These are phyloP conservation scores for Clarias fuscus DNA, from an alignment of 2,797 vertebrate species.

Conservation along the genomic window DNA sequence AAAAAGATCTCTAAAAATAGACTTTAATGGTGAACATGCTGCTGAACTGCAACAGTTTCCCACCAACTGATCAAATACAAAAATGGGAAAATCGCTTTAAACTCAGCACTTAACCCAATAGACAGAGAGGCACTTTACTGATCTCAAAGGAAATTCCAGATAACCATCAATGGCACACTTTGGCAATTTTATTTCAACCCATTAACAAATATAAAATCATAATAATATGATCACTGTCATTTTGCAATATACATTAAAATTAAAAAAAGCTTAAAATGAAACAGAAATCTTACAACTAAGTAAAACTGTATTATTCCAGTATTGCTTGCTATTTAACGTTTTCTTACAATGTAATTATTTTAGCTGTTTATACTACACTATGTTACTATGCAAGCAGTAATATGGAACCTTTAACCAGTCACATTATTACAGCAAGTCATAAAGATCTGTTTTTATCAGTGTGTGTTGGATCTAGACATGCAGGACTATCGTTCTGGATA, in stretches of 20 bases:
- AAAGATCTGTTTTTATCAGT: neutral
- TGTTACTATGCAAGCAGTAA: neutral
- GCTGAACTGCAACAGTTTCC: neutral
- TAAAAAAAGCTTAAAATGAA: neutral
- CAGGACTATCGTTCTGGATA: neutral
- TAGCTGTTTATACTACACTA: neutral
- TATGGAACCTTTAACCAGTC: neutral
- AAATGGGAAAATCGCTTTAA: too few relatives aligned
- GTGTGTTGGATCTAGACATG: neutral
- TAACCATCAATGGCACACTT: neutral
- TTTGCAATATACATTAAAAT: neutral
- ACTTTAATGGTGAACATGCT: neutral
- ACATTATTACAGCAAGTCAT: neutral
- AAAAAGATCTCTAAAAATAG: conserved; percentile 3
- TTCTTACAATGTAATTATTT: neutral
- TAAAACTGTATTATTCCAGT: neutral
- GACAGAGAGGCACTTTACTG: too few relatives aligned
- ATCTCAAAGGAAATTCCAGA: too few relatives aligned
- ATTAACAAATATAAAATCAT: neutral
- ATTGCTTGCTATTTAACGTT: neutral
- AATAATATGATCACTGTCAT: neutral
- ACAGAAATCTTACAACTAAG: neutral
- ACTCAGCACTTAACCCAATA: neutral
- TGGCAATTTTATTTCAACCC: neutral
- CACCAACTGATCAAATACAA: neutral